phyloP scores from a whole-genome alignment of 2,797 vertebrate species.

The Lutjanus campechanus region DNA sequence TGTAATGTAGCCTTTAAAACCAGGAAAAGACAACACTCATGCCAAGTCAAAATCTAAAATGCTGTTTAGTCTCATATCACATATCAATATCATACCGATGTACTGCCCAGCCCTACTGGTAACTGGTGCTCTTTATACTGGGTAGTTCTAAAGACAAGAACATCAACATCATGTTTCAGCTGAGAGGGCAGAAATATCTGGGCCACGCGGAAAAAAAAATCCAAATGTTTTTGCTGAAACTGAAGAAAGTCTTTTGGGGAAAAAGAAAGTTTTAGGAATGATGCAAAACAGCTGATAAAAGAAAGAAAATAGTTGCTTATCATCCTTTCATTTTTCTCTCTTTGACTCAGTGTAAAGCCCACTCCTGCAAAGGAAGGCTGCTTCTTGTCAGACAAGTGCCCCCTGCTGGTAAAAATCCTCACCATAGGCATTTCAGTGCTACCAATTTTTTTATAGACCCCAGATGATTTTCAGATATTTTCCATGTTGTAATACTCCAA shows the following conservation, averaged over 20 bases:
- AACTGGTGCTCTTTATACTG: not conserved
- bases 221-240: slow-evolving; percentile 22
- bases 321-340: slow-evolving; percentile 43
- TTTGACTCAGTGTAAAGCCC: slow-evolving; percentile 44
- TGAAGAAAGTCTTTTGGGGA: slow-evolving; percentile 28
- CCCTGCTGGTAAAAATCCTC: slow-evolving; percentile 78
- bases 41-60: no score
- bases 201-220: slow-evolving; percentile 1
- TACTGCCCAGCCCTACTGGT: slow-evolving; percentile 1
- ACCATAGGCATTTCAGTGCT: slow-evolving; percentile 57
- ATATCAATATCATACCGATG: no score
- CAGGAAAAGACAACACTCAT: no score
- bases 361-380: slow-evolving; percentile 44
- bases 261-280: slow-evolving; percentile 15
- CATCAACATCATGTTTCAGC: slow-evolving; percentile 47
- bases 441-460: slow-evolving; percentile 72
- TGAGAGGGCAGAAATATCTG: slow-evolving; percentile 40
- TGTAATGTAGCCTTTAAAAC: no score
- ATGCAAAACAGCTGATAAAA: slow-evolving; percentile 47
- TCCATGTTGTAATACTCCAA: slow-evolving; percentile 80
- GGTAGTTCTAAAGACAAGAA: slow-evolving; percentile 12
- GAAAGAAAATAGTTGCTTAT: slow-evolving; percentile 34
- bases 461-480: slow-evolving; percentile 82
- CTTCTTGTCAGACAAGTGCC: slow-evolving; percentile 80
- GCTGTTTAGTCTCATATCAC: no score